Base-by-base conservation (phyloP, 30 jellyfish, hydroid and myxozoan species). In the Hydractinia symbiolongicarpus region DNA sequence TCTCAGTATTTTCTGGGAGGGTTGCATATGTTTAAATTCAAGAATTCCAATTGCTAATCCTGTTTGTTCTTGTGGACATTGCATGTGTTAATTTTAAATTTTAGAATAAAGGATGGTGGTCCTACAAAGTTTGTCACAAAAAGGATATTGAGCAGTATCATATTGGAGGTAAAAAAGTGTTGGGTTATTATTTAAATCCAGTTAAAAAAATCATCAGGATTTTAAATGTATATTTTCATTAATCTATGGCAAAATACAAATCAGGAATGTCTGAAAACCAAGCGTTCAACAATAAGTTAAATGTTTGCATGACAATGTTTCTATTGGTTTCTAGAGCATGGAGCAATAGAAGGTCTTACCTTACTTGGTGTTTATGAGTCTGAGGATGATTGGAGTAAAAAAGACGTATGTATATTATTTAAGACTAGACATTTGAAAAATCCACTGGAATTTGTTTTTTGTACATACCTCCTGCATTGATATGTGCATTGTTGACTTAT, bases 101-200 rank as follows among this genome's bases (percentile, higher is more conserved):
- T 53, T 67, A 90, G 97, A 82, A 82, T 30, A 87, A 86, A 72
- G 95, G 91, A 5, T 90, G 97, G 97, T 90, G 97, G 97, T 81
- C 97, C 5, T 90, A 90, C 73, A 86, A 90, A 71, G 79, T 81
- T 76, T 90, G 97, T 81, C 91, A 90, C 83, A 86, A 81, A 79
- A 83, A 90, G 30, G 82, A 76, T 4, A 77, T 90, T 4, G 75
- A 75, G 9, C 97, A 90, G 83, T 90, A 81, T 74, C 97, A 90
- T 86, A 94, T 79, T 50, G 88, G 81, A 51, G 86, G 82, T 84
- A 7, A 49, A 21, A 30, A 10, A 21, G 51, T 50, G n/a, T 50
- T 78, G 58, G 19, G 40, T 4, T 54, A 11, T 77, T 19, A 30
- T 58, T 20, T 5, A 0, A 57, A n/a, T 7, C 7, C 10, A 6